Percentiles rank a stretch among this genome's conserved stretches.
phyloP scores from a whole-genome alignment of 2,888 invertebrate species.

The Lasioglossum figueresi region DNA sequence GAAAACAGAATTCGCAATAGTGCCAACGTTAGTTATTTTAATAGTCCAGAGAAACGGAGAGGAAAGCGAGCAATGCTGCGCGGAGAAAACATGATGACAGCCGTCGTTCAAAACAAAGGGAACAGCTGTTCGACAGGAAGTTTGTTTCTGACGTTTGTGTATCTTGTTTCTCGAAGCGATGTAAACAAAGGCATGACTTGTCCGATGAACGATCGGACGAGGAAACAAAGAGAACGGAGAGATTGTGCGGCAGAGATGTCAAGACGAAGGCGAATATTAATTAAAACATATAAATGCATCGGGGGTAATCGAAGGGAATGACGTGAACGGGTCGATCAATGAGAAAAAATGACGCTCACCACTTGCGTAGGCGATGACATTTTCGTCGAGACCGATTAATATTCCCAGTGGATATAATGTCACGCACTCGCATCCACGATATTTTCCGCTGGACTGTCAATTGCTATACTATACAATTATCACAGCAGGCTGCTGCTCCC shows the following conservation, averaged over 20 bases:
- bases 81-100: not conserved
- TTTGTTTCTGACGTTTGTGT: not conserved
- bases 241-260: not conserved
- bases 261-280: conserved; percentile 6
- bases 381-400: conserved; percentile 27
- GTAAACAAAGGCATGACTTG: not conserved
- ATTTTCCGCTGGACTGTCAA: conserved; percentile 56
- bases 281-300: conserved; percentile 27
- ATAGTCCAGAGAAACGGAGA: conserved; percentile 21
- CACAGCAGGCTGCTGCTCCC: conserved; percentile 45
- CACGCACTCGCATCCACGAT: conserved; percentile 40
- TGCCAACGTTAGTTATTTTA: conserved; percentile 46
- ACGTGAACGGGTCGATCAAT: conserved; percentile 9
- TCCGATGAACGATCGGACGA: not conserved
- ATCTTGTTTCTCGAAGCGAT: not conserved
- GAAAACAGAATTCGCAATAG: conserved; percentile 28
- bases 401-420: conserved; percentile 8
- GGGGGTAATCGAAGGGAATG: not conserved
- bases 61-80: conserved; percentile 15
- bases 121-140: conserved; percentile 44
- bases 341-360: conserved; percentile 48
- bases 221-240: not conserved
- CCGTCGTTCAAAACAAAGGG: conserved; percentile 50
- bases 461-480: conserved; percentile 53
- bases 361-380: conserved; percentile 72